phyloP scores from a whole-genome alignment of 1,140 invertebrate genomes.

The Drosophila santomea region DNA sequence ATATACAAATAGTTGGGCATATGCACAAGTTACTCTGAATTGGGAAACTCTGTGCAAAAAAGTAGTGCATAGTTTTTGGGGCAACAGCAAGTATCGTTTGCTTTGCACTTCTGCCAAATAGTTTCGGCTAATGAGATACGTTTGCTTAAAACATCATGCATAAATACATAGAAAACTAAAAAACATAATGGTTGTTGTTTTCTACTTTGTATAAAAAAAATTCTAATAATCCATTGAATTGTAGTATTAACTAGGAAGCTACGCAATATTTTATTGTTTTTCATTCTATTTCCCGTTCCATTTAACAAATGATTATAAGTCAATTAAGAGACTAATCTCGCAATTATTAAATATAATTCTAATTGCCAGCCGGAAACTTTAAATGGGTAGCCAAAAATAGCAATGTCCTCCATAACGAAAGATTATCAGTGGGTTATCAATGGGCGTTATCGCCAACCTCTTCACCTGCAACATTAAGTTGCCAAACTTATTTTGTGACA shows the following conservation, averaged over 20 bases:
- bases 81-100: not conserved
- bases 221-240: not conserved
- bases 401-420: slow-evolving; percentile 5
- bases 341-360: slow-evolving; percentile 1
- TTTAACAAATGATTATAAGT: slow-evolving; percentile 1
- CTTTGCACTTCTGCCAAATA: not conserved
- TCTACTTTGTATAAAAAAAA: not conserved
- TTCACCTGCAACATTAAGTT: slow-evolving; percentile 25
- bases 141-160: too few relatives aligned
- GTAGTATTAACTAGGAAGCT: too few relatives aligned
- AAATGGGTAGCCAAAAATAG: slow-evolving; percentile 30
- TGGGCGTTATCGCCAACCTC: slow-evolving; percentile 43
- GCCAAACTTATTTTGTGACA: slow-evolving; percentile 47
- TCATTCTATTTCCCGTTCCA: not conserved
- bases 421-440: slow-evolving; percentile 57
- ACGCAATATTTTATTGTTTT: not conserved
- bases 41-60: not conserved
- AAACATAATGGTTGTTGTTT: too few relatives aligned
- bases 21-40: not conserved
- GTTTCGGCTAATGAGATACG: too few relatives aligned
- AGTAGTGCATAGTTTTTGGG: slow-evolving; percentile 48
- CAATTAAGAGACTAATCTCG: not conserved
- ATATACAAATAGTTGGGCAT: not conserved
- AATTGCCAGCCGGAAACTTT: slow-evolving; percentile 70
- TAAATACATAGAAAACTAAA: too few relatives aligned